Evolutionary conservation across 2,797 vertebrate genomes (phyloP), one percentile per base, ranked within the genome.

Genomic region (Cossypha caffra): DNA sequence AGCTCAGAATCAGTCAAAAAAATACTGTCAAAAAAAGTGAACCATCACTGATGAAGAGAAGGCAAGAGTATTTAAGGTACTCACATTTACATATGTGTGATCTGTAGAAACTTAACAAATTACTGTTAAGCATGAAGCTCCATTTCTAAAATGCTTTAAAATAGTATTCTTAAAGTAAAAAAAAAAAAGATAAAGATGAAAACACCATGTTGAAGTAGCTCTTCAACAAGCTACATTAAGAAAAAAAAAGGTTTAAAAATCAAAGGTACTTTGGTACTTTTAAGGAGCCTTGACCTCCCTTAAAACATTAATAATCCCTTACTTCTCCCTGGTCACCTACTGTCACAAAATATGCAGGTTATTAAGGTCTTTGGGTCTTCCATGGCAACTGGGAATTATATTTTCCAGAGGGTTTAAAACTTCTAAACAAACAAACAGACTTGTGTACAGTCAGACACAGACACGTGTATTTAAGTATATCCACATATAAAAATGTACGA

Each of bases 391-490:
- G 25, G 26, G 9, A 73, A 52, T 42, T 9, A 17, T 48, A 38
- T 68, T 42, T 47, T 9, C 17, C 38, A 42, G 17, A 13, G 33
- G 3, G 4, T 64, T 72, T 54, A 81, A 75, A 86, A 75, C 14
- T 28, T 64, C 29, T 71, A 28, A 84, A 73, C n/a, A 76, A 88
- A 64, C n/a, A 40, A 77, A 19, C 12, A 67, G n/a, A 50, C 13
- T 28, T 1, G 8, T 5, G 29, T 43, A n/a, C 17, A 59, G n/a
- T 25, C 9, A 54, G 21, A 37, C 6, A 40, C 0, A 16, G 4
- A 26, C 3, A 16, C 0, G 0, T 8, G 2, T 28, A 12, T 61
- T 21, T 51, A 61, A 42, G 4, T 21, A 57, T 18, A 37, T 25
- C 6, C 6, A 43, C 28, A 47, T 18, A 50, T 16, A 31, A 5